Evolutionary conservation across 2,113 vertebrate species (phyloP), one percentile per base, ranked within the genome.

Genomic region (Pristiophorus japonicus): DNA sequence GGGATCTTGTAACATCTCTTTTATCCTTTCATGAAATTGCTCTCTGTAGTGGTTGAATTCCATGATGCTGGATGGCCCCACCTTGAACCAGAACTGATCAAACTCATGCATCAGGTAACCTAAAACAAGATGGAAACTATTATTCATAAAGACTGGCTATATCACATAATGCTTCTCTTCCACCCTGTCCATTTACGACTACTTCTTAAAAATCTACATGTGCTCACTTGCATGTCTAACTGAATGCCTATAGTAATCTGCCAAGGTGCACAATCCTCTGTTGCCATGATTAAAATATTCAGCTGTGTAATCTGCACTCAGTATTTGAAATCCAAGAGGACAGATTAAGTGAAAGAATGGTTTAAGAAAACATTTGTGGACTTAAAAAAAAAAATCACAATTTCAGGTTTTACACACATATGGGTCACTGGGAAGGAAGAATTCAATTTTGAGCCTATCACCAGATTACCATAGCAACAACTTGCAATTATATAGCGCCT

Each of bases 11-110:
- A 99, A 97, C 12, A 98, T 97, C 95, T 96, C 96, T 97, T 98
- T 99, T 96, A 99, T 97, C 96, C 98, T 97, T 96, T 98, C 97
- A 91, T 99, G 98, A 96, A 99, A 99, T 97, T 98, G 99, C 96
- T 99, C 99, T 98, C 99, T 98, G 97, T 99, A 99, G 1, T 98
- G 97, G 96, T 99, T 99, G 97, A 99, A 99, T 96, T 98, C 98
- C 99, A 99, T 99, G 97, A 99, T 99, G 97, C 98, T 99, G 96
- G 99, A 98, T 30, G 99, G 99, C 96, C 99, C 97, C 96, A 99
- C 99, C 96, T 98, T 97, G 96, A 99, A 97, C 99, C 99, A 99
- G 98, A 99, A 99, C 96, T 98, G 98, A 97, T 99, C 98, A 96
- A 99, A 99, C 96, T 99, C 98, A 95, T 98, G 99, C 0, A 98